Evolutionary conservation across 2,113 vertebrate species (phyloP), one percentile per base, ranked within the genome.

Genomic region (Halichoeres trimaculatus): DNA sequence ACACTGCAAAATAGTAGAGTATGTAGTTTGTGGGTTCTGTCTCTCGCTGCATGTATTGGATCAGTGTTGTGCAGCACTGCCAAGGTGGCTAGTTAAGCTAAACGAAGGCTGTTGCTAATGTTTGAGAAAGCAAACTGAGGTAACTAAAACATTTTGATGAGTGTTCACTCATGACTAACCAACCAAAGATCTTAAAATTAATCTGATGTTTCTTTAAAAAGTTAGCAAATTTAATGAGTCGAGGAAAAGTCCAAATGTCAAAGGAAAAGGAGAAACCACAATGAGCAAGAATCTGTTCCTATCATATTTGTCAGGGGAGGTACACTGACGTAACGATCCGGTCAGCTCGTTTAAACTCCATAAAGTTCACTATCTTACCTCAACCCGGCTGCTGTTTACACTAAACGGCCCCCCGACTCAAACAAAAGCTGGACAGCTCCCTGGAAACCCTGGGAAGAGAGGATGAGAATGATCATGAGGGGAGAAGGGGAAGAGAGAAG

Each of bases 331-430:
- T 52, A 70, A 69, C 56, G 41, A 70, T 77, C 40, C 11, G n/a
- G 62, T 76, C 54, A 9, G 61, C 12, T 84, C 50, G n/a, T 20
- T 47, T 66, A 78, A 81, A 73, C 64, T 43, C 22, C 65, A 70
- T 35, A 43, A 56, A 70, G 65, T 43, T 71, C 43, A 14, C 52
- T 82, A 83, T 86, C 78, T 75, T 73, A 76, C 74, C 74, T 84
- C 74, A 77, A 22, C 51, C 57, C 35, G 19, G 64, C 86, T 77
- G 69, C 43, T 89, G 87, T 86, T 88, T 89, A 85, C 78, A 85
- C 57, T 61, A 64, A 80, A 65, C 20, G 48, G 24, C 61, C 80
- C 45, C 45, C 54, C 14, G 61, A 76, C 34, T 85, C 57, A 73
- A 81, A 85, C 77, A 85, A 85, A 75, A 79, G 67, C 13, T 54